Evolutionary conservation across 2,113 vertebrate genomes (phyloP).

Genomic region (Parus major): DNA sequence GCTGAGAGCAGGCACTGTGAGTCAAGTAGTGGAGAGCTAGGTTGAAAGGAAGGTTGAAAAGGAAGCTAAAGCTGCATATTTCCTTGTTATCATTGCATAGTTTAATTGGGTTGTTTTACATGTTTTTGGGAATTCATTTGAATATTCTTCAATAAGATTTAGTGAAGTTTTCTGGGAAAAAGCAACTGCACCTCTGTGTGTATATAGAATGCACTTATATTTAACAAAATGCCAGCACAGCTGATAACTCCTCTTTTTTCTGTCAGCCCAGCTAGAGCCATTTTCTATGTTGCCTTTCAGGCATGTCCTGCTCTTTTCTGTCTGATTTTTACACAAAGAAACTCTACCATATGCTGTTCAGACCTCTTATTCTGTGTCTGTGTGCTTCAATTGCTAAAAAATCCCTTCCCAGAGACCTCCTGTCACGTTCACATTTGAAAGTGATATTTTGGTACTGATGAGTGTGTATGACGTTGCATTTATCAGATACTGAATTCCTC

Average conservation of each 20-base stretch:
- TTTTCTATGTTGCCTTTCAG: background rate
- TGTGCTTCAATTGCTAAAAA: background rate
- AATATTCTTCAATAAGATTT: background rate
- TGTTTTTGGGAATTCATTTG: background rate
- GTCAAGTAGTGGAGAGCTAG: background rate
- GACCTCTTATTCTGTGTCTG: background rate
- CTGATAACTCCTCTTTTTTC: background rate
- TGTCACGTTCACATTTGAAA: background rate
- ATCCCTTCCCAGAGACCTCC: background rate
- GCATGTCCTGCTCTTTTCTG: background rate
- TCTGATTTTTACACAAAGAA: background rate
- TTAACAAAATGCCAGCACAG: background rate
- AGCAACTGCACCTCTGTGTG: rapidly evolving
- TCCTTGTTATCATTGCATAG: background rate
- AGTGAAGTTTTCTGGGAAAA: background rate
- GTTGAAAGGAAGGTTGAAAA: background rate
- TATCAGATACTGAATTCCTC: background rate
- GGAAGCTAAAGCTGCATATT: background rate
- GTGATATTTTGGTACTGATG: background rate
- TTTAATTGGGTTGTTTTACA: background rate
- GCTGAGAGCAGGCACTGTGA: background rate
- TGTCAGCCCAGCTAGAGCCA: background rate
- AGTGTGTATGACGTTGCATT: background rate
- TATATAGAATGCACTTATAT: background rate
- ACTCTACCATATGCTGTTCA: background rate